Conservation (phyloP, 1,140 invertebrate species). For the Drosophila eugracilis region DNA sequence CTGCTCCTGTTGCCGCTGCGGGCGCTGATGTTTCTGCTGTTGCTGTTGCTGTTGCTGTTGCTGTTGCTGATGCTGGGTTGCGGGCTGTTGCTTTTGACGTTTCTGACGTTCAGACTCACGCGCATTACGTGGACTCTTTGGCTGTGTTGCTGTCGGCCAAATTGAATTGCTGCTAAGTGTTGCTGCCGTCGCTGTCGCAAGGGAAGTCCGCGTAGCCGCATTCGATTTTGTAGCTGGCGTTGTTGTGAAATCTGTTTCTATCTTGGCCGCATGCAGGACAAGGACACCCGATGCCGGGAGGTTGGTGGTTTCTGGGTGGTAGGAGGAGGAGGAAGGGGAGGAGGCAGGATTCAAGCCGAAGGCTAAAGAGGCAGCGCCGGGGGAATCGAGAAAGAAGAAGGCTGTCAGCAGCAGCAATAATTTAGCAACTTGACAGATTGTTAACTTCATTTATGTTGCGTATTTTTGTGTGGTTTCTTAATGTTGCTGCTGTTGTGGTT, state of each 20-base stretch:
- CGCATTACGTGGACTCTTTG: conserved; percentile 57
- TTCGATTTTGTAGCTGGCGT: conserved; percentile 32
- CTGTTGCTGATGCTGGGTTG: conserved; percentile 23
- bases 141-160: conserved; percentile 46
- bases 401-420: conserved; percentile 85
- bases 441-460: conserved; percentile 84
- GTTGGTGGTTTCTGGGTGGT: neutral
- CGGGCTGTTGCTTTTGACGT: conserved; percentile 64
- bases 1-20: conserved; percentile 32
- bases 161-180: conserved; percentile 69
- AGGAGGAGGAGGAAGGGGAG: conserved; percentile 10
- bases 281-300: conserved; percentile 28
- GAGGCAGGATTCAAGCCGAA: conserved; percentile 10
- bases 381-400: conserved; percentile 80
- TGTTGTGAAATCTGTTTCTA: conserved; percentile 46
- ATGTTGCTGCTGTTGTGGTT: conserved; percentile 36
- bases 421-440: conserved; percentile 84
- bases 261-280: conserved; percentile 38
- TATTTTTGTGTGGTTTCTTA: conserved; percentile 61
- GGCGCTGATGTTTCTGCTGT: conserved; percentile 30
- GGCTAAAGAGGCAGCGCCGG: conserved; percentile 40
- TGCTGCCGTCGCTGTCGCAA: conserved; percentile 30
- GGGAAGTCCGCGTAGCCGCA: conserved; percentile 37
- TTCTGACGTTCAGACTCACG: conserved; percentile 63
- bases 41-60: conserved; percentile 16